Evolutionary conservation across 2,888 invertebrate genomes (phyloP), one percentile per base, ranked within the genome.

Genomic region (Sinopyrophorus schimmeli): DNA sequence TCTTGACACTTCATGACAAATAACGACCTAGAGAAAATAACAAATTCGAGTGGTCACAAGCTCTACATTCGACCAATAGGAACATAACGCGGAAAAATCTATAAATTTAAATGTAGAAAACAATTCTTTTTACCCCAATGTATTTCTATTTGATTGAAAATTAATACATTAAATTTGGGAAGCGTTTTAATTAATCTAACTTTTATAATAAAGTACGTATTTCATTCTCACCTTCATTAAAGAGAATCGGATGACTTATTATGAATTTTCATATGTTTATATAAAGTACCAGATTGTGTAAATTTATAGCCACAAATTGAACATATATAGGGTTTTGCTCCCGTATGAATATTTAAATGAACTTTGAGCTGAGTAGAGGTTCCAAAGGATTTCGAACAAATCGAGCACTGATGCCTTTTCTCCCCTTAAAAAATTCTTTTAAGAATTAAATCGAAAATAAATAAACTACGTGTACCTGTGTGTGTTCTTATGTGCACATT

Each of bases 311-410:
- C 57, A 40, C 65, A 65, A 16, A 58, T 44, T 12, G 54, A 27
- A 46, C 65, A 65, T 14, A 57, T 41, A 37, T 62, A 62, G 2
- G 65, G 64, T 51, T 62, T 62, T 6, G 49, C 34, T 9, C 64
- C 65, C n/a, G 59, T 62, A 20, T 65, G 65, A 31, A 57, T 57
- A 35, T 61, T 61, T 47, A 60, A 48, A 38, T 59, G 65, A 16
- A 50, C 55, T 56, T 61, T 64, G 17, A 65, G 44, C 31, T 61
- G 61, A 14, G 61, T 58, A 1, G 61, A 57, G 41, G 61, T 62
- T 2, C 54, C 60, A 55, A 64, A 65, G 12, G 57, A 56, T 40
- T 63, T 64, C 12, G 41, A 47, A 44, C 65, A 65, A 14, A 60
- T 35, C 7, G 47, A 43, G 48, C 64, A 65, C n/a, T 53, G 40